Conservation (phyloP, 1,140 invertebrate genomes). For the Ylistrum balloti region DNA sequence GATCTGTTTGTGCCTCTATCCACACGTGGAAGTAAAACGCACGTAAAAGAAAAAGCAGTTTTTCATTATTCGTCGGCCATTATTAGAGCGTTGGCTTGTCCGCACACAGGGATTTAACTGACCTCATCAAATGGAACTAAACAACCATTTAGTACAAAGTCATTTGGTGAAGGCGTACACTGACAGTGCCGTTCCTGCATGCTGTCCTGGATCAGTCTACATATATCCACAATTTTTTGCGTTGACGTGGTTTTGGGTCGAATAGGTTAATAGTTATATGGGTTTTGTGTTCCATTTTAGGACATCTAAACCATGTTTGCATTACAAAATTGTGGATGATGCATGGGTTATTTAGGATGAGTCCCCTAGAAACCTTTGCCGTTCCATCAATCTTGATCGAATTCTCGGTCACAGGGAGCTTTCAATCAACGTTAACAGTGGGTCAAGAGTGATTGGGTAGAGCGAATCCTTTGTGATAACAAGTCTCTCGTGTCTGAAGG, state of each 20-base stretch:
- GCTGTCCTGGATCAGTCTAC: background rate
- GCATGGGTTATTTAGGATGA: background rate
- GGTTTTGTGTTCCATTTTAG: background rate
- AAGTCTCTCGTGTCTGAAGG: background rate
- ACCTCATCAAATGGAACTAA: background rate
- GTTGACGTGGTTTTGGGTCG: background rate
- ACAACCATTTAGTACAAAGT: background rate
- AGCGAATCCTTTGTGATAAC: background rate
- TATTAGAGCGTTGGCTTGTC: background rate
- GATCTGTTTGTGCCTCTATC: background rate
- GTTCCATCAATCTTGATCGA: background rate
- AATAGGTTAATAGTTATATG: background rate
- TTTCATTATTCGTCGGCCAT: no score
- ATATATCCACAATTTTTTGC: background rate
- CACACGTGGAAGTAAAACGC: background rate
- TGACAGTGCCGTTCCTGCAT: background rate
- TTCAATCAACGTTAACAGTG: conserved; percentile 13
- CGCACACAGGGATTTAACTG: background rate
- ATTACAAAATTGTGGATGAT: conserved; percentile 10
- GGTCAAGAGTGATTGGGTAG: conserved; percentile 17
- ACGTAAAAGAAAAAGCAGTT: background rate
- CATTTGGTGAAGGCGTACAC: background rate
- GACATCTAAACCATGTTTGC: background rate
- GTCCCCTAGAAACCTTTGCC: background rate
- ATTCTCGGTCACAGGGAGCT: background rate